Base-by-base conservation (phyloP, 2,888 invertebrate genomes). In the Acleris sparsana region DNA sequence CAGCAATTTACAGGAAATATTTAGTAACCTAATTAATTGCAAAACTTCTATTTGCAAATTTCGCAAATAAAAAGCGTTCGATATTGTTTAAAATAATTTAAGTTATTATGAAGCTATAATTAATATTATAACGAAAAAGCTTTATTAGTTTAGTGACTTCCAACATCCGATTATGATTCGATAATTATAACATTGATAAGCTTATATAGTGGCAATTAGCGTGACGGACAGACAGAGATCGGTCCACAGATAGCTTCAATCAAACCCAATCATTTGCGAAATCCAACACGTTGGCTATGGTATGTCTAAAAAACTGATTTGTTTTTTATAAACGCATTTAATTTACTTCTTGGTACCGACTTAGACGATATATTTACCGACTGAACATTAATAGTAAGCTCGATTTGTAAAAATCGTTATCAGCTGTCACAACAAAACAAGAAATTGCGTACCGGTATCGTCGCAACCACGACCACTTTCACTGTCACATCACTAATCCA, bases 201-300 rank as follows among this genome's bases (percentile, higher is more conserved):
- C 75, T 62, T 66, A 55, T 75, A 74, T 81, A 76, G 78, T 75
- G 77, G 83, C 87, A 88, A 90, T 89, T 89, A 90, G 80, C 83
- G 85, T 87, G 87, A 85, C 78, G 78, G 82, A 75, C 77, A 75
- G 84, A 64, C 58, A 63, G 33, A 76, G 81, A 81, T 82, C 72
- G 69, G 68, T 66, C 66, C 63, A 53, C 49, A 59, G 80, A 80
- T 80, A 72, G 77, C 75, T 75, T 80, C 80, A 67, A 76, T 78
- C 77, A 76, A 75, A 70, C 61, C 64, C 69, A 71, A 73, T 73
- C 72, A 73, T 63, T 73, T 70, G 74, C 71, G 70, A 74, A 77
- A 77, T 75, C 69, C 60, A 71, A 74, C 74, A 74, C 73, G 70
- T 66, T 63, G 60, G 67, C 63, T 49, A 51, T 22, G 51, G 49